A percentile compares a stretch with the other conserved stretches of the same genome.
Conservation (phyloP, 2,113 vertebrate genomes). For the Furnarius figulus region DNA sequence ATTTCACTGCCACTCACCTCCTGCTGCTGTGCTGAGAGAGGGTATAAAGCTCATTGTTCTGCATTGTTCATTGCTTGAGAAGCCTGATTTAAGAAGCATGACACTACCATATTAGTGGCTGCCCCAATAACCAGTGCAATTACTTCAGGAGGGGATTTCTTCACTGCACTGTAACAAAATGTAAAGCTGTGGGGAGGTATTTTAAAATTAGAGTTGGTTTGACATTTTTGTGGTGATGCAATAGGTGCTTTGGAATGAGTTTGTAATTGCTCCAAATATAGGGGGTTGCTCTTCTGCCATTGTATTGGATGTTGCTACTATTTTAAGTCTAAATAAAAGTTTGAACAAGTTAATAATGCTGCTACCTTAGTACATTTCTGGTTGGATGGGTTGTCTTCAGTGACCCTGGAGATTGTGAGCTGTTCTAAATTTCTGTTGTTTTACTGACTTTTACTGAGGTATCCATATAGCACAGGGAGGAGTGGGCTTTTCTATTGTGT, state of each 20-base stretch:
- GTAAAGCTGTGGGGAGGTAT: neutral
- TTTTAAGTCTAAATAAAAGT: neutral
- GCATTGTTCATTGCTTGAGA: neutral
- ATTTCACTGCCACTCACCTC: neutral
- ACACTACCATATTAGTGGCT: neutral
- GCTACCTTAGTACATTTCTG: neutral
- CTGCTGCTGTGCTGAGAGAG: neutral
- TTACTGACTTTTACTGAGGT: neutral
- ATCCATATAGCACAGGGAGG: neutral
- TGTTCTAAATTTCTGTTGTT: neutral
- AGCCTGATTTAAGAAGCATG: neutral
- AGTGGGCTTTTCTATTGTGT: neutral
- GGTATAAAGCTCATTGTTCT: neutral
- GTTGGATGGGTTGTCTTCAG: neutral
- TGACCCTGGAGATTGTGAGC: neutral
- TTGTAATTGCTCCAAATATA: neutral
- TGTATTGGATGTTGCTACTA: neutral
- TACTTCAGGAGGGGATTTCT: neutral
- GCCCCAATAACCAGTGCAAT: neutral
- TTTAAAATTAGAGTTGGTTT: neutral
- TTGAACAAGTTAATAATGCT: neutral
- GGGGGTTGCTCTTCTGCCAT: neutral
- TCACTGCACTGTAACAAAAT: neutral
- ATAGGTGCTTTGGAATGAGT: neutral
- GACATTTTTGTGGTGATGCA: neutral